phyloP scores from a whole-genome alignment of 2,888 invertebrate genomes.

The Drepana falcataria region DNA sequence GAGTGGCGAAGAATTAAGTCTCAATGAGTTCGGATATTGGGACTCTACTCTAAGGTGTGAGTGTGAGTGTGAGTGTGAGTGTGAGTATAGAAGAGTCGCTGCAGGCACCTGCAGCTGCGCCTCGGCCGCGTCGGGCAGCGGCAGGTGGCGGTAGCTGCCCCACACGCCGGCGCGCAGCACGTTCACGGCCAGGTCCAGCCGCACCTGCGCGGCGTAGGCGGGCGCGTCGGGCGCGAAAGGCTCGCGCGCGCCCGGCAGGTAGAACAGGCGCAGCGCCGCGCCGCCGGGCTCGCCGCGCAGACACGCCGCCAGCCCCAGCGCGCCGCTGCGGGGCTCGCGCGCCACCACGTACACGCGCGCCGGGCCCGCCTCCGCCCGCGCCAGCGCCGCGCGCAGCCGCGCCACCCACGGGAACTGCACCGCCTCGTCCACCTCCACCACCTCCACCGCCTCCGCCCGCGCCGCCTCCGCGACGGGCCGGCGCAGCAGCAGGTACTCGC shows the following conservation, averaged over 20 bases:
- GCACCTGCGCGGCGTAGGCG: constrained; percentile 76
- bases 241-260: constrained; percentile 81
- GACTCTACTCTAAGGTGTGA: constrained; percentile 27
- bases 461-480: constrained; percentile 59
- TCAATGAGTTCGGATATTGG: too few relatives aligned
- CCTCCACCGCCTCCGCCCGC: constrained; percentile 51
- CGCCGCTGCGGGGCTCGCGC: constrained; percentile 84
- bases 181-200: constrained; percentile 90
- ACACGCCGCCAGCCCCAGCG: constrained; percentile 94
- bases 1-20: too few relatives aligned
- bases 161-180: constrained; percentile 88
- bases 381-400: constrained; percentile 85
- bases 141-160: constrained; percentile 93
- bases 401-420: constrained; percentile 88
- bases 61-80: too few relatives aligned
- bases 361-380: constrained; percentile 79
- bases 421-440: constrained; percentile 83
- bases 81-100: too few relatives aligned
- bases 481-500: constrained; percentile 83
- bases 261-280: constrained; percentile 83
- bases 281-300: constrained; percentile 93
- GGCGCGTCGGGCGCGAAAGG: constrained; percentile 78
- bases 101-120: constrained; percentile 53
- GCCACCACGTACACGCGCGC: constrained; percentile 83
- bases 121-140: constrained; percentile 69